Evolutionary conservation across 2,797 vertebrate species (phyloP).

Genomic region (Oreonectes daqikongensis): DNA sequence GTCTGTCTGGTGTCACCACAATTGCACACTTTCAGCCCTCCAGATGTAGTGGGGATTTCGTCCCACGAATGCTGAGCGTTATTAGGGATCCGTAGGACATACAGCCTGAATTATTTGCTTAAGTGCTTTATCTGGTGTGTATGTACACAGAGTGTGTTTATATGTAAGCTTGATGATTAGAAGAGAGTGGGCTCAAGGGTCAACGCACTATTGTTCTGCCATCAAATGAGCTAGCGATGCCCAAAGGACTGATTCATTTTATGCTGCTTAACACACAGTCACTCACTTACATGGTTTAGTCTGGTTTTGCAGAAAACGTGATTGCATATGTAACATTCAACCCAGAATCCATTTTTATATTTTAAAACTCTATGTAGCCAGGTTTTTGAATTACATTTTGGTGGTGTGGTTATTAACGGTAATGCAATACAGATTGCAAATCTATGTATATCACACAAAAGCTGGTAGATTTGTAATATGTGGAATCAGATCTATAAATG

Average conservation of each 20-base stretch:
- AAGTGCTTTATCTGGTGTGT: constrained; percentile 36
- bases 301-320: constrained; percentile 13
- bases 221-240: constrained; percentile 30
- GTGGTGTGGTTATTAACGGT: background rate
- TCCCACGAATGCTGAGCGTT: background rate
- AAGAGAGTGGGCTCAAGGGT: constrained; percentile 27
- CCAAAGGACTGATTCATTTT: constrained; percentile 25
- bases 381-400: background rate
- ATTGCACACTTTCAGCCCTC: constrained; percentile 19
- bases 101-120: constrained; percentile 29
- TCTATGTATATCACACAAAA: too few relatives aligned
- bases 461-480: too few relatives aligned
- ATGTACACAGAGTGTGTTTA: constrained; percentile 19
- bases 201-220: constrained; percentile 19
- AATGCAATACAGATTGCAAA: background rate
- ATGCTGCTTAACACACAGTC: constrained; percentile 26
- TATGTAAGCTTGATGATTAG: constrained; percentile 31
- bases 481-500: too few relatives aligned
- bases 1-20: constrained; percentile 26
- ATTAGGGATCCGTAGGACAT: background rate
- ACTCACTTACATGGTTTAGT: constrained; percentile 15
- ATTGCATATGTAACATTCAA: background rate
- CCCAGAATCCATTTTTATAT: background rate
- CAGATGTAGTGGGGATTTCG: constrained; percentile 11
- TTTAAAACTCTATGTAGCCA: background rate